Conservation (phyloP, 2,797 vertebrate genomes). For the Ispidina lecontei region DNA sequence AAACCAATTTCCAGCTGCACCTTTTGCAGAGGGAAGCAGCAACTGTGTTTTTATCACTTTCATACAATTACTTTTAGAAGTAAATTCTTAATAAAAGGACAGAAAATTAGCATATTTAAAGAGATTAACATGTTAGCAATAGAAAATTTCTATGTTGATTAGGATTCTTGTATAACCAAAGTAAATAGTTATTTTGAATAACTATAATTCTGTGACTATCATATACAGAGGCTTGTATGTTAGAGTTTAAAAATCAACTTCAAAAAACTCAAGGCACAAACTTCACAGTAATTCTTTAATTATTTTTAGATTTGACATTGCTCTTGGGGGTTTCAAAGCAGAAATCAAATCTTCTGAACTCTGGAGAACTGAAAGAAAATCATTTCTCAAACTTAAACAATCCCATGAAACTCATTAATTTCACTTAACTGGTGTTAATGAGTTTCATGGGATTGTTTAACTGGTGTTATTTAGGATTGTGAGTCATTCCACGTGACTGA, state of each 20-base stretch:
- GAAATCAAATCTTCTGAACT: neutral
- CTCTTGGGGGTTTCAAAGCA: neutral
- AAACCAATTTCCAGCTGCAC: neutral
- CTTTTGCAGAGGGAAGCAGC: neutral
- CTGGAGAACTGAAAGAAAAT: conserved; percentile 10
- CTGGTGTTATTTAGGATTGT: neutral
- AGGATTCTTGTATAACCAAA: neutral
- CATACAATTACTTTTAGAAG: neutral
- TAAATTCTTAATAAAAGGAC: neutral
- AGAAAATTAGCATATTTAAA: neutral
- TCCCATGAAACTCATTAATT: conserved; percentile 23
- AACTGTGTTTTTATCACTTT: neutral
- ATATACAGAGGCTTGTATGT: neutral
- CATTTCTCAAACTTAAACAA: conserved; percentile 4
- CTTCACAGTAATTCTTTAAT: neutral
- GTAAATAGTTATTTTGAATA: neutral
- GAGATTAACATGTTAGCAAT: neutral
- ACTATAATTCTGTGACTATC: neutral
- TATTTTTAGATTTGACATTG: neutral
- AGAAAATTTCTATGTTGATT: neutral
- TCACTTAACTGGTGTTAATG: neutral
- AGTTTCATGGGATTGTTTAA: neutral
- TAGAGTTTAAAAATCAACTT: neutral
- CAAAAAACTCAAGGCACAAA: neutral
- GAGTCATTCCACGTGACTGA: neutral